A percentile compares a stretch with the other conserved stretches of the same genome.
Evolutionary conservation across 1,140 invertebrate species (phyloP).

Genomic region (Centruroides vittatus): DNA sequence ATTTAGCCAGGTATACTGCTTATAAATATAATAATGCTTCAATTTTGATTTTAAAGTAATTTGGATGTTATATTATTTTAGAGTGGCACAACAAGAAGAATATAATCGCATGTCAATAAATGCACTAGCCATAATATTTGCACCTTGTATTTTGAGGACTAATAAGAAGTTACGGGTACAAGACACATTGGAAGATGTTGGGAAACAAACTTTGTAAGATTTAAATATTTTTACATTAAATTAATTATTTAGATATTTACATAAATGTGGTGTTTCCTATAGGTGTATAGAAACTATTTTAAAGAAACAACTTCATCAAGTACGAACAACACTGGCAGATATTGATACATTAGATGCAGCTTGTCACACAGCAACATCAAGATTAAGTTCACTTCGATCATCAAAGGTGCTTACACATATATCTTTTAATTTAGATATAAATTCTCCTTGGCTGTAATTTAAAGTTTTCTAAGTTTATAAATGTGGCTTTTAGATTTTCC

Average conservation of each 20-base stretch:
- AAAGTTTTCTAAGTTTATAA: too few relatives aligned
- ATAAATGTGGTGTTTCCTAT: background rate
- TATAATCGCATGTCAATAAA: constrained; percentile 84
- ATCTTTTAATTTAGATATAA: too few relatives aligned
- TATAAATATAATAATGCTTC: too few relatives aligned
- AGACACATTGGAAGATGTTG: constrained; percentile 55
- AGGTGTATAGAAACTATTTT: constrained; percentile 79
- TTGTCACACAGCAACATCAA: constrained; percentile 54
- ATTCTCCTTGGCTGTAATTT: too few relatives aligned
- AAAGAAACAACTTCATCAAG: constrained; percentile 54
- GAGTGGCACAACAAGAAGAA: constrained; percentile 68
- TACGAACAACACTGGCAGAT: constrained; percentile 63
- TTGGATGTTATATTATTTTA: constrained; percentile 15
- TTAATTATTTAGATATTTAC: constrained; percentile 32
- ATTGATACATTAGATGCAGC: constrained; percentile 75
- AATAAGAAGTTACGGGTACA: constrained; percentile 73
- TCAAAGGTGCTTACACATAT: constrained; percentile 47
- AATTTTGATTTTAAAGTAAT: too few relatives aligned
- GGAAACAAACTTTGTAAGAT: constrained; percentile 33
- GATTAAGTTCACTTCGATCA: constrained; percentile 53
- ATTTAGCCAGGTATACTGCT: constrained; percentile 53
- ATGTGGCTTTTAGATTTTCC: background rate
- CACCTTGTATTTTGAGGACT: constrained; percentile 79
- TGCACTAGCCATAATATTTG: constrained; percentile 85
- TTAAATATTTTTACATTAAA: background rate